phyloP scores from a whole-genome alignment of 2,797 vertebrate genomes.

The Poecilia gillii region DNA sequence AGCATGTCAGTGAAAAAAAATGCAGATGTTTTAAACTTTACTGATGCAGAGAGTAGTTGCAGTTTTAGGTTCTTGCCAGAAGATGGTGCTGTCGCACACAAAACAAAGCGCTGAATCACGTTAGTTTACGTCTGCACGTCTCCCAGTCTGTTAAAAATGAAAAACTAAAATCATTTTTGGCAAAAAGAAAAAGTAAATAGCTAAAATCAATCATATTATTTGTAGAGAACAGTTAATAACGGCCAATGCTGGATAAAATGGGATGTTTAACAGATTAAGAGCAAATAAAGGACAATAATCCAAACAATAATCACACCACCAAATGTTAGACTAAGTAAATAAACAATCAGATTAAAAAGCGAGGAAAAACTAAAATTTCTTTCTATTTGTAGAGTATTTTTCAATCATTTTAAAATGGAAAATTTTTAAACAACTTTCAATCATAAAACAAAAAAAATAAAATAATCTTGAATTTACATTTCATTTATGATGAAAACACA shows the following conservation, averaged over 20 bases:
- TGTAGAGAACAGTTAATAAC: background rate
- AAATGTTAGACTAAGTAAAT: background rate
- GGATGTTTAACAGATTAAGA: background rate
- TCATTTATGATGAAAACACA: background rate
- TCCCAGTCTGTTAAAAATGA: background rate
- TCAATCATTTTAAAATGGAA: background rate
- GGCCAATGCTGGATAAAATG: background rate
- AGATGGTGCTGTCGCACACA: conserved; percentile 22
- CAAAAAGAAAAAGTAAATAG: background rate
- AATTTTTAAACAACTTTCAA: too few relatives aligned
- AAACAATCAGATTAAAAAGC: background rate
- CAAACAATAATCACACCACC: background rate
- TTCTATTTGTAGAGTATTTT: background rate
- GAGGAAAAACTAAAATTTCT: background rate
- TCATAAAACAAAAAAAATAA: background rate
- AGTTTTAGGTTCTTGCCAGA: background rate
- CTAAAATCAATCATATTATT: background rate
- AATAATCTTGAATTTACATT: background rate
- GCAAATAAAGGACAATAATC: background rate
- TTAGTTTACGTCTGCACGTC: background rate
- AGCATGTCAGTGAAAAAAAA: background rate
- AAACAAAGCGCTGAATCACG: background rate
- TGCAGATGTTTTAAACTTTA: background rate
- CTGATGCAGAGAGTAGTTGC: background rate
- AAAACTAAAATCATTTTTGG: background rate